These are phyloP conservation scores for Listrodromus nycthemerus DNA, from an alignment of 2,888 invertebrate species.

Conservation along the genomic window DNA sequence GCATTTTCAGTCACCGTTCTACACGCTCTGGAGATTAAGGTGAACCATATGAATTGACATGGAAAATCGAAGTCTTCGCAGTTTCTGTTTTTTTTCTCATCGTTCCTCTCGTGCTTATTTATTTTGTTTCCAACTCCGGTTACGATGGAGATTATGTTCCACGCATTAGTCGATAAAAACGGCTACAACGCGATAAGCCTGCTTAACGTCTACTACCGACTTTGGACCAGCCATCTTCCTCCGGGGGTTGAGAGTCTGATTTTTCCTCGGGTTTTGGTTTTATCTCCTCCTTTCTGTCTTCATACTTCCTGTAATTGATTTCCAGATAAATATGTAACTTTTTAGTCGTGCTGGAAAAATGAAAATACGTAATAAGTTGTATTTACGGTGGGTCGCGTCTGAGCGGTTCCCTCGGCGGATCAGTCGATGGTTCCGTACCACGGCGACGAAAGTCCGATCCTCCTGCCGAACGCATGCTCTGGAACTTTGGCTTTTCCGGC, in stretches of 20 bases:
- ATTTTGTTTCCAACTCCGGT: slow-evolving; percentile 44
- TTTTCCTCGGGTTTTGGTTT: slow-evolving; percentile 67
- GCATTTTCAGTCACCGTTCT: background rate
- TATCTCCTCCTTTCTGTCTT: slow-evolving; percentile 60
- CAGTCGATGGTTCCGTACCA: slow-evolving; percentile 22
- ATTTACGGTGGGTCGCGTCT: slow-evolving; percentile 59
- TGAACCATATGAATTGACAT: slow-evolving; percentile 14
- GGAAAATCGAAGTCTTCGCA: slow-evolving; percentile 51
- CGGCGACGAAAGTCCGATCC: slow-evolving; percentile 56
- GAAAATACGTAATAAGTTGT: background rate
- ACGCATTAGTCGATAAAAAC: slow-evolving; percentile 48
- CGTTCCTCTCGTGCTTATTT: background rate
- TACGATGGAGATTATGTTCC: slow-evolving; percentile 52
- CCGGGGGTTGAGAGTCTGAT: slow-evolving; percentile 59
- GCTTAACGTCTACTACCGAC: slow-evolving; percentile 80
- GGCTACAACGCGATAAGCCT: slow-evolving; percentile 37
- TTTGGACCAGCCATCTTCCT: slow-evolving; percentile 80
- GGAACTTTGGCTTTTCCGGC: slow-evolving; percentile 58
- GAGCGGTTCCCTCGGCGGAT: slow-evolving; percentile 47
- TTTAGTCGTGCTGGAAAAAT: background rate
- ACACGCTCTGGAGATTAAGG: background rate
- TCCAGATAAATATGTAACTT: background rate
- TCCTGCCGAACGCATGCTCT: slow-evolving; percentile 48
- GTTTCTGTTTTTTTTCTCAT: slow-evolving; percentile 44
- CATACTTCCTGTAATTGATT: slow-evolving; percentile 39